A percentile compares a stretch with the other conserved stretches of the same genome.
Conservation (phyloP, 2,888 invertebrate species). For the Phortica magna region DNA sequence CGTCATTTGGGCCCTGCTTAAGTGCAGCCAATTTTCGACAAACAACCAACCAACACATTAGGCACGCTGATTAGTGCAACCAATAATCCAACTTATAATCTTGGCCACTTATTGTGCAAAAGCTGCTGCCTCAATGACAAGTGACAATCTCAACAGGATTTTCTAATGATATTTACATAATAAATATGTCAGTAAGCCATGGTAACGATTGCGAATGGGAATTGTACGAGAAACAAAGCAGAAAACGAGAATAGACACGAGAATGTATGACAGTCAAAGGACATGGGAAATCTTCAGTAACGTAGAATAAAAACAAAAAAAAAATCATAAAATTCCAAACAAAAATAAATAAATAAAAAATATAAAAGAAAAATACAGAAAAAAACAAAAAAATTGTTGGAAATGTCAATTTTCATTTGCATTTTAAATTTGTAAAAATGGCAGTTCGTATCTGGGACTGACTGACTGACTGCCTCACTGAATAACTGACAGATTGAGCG, state of each 20-base stretch:
- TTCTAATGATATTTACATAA: constrained; percentile 67
- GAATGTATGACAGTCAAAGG: constrained; percentile 1
- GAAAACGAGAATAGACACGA: not conserved
- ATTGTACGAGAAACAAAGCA: not conserved
- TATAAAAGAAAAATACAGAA: not conserved
- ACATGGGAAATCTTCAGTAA: not conserved
- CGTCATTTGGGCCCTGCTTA: not conserved
- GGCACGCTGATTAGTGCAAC: constrained; percentile 14
- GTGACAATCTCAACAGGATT: constrained; percentile 49
- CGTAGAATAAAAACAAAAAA: not conserved
- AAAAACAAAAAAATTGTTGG: constrained; percentile 13
- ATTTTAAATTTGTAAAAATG: constrained; percentile 26
- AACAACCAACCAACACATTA: not conserved
- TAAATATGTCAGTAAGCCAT: constrained; percentile 60
- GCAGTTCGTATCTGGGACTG: constrained; percentile 6
- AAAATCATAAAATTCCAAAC: not conserved
- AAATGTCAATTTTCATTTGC: constrained; percentile 28
- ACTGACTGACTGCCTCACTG: not conserved
- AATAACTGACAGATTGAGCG: not conserved
- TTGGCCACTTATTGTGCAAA: constrained; percentile 11
- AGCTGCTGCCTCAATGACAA: constrained; percentile 7
- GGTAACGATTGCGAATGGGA: constrained; percentile 38
- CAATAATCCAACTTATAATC: constrained; percentile 9
- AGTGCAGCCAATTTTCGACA: constrained; percentile 12
- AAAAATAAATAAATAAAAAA: not conserved